Base-by-base conservation (phyloP, 1,140 invertebrate species). In the Spodoptera litura region DNA sequence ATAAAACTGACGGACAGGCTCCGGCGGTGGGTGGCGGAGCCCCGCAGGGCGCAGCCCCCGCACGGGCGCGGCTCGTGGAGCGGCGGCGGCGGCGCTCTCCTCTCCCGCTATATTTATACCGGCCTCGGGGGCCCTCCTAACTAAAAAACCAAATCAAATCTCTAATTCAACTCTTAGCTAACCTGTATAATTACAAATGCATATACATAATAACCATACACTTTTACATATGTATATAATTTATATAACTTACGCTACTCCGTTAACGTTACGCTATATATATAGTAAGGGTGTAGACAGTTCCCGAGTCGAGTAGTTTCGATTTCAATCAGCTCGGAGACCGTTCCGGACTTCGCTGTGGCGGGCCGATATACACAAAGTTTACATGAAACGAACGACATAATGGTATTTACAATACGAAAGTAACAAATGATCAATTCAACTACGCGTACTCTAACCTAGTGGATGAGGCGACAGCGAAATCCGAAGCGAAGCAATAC, bases 101-200 rank as follows among this genome's bases (percentile, higher is more conserved):
- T 51, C 25, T 25, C 59, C 66, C 13, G 51, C 83, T 81, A 87
- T 86, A 85, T 85, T 87, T 81, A 85, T 84, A 84, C 59, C 72
- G 81, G 84, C 83, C 81, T 76, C 76, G 71, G 55, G 61, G 85
- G 79, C 85, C 86, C 81, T 80, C 83, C 86, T 90, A 89, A 91
- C 88, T 88, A 88, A 85, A 89, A 91, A 85, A 82, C 74, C 82
- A 90, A 88, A 83, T 78, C 74, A 90, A 92, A 92, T 89, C 87
- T 89, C 89, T 93, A 92, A 91, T 78, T 83, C 89, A 89, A 83
- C 82, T 87, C 86, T 88, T 88, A 89, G 68, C 90, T 91, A 90
- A 85, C 85, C 90, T 90, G 87, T 92, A 92, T 92, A 93, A 92
- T 94, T 94, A 94, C 92, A 94, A 94, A 94, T 94, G 92, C 92